Evolutionary conservation across 2,888 invertebrate genomes (phyloP).

Genomic region (Miltochrista miniata): DNA sequence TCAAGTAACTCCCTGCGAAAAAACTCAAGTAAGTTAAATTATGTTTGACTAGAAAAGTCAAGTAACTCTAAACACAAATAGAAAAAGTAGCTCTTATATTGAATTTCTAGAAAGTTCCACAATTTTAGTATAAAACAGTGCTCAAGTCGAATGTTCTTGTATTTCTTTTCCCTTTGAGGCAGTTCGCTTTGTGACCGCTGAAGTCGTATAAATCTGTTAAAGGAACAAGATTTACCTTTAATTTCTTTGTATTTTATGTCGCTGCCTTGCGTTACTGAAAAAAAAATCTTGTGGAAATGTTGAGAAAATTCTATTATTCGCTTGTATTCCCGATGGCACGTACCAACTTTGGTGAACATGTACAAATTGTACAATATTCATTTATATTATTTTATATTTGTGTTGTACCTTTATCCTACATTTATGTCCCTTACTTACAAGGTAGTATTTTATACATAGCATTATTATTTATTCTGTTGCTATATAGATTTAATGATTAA

Average conservation of each 20-base stretch:
- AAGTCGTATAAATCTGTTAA: constrained; percentile 50
- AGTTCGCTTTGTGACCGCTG: constrained; percentile 43
- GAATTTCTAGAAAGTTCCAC: constrained; percentile 29
- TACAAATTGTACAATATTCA: too few species aligned
- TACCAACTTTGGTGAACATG: too few species aligned
- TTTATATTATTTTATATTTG: too few species aligned
- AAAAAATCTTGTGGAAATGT: constrained; percentile 5
- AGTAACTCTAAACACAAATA: background rate
- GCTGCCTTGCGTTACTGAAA: constrained; percentile 3
- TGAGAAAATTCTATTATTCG: too few species aligned
- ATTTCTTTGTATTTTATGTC: constrained; percentile 33
- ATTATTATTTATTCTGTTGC: too few species aligned
- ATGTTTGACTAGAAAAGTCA: background rate
- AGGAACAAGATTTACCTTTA: constrained; percentile 37
- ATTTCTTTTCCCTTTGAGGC: constrained; percentile 41
- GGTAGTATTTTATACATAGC: too few species aligned
- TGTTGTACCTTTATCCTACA: too few species aligned
- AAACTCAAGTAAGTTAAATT: background rate
- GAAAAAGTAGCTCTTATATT: constrained; percentile 29
- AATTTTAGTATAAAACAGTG: constrained; percentile 15
- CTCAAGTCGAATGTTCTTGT: constrained; percentile 18
- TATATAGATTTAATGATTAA: too few species aligned
- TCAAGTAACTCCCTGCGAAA: too few species aligned
- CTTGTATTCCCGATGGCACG: too few species aligned
- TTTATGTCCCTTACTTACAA: too few species aligned